phyloP scores from a whole-genome alignment of 2,113 vertebrate genomes.

The Semnornis frantzii region DNA sequence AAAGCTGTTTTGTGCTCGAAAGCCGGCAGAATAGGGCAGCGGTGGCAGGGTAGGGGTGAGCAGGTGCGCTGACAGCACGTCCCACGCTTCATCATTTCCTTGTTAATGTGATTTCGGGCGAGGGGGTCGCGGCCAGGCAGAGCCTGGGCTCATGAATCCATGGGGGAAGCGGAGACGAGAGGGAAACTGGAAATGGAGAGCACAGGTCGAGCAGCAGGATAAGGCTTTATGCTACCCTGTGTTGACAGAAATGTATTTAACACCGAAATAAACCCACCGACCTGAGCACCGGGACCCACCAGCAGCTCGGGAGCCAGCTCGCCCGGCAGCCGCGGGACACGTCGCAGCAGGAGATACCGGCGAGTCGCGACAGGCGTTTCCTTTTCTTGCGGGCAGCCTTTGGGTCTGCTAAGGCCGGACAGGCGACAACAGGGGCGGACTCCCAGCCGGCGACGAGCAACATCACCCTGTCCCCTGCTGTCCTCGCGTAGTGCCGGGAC shows the following conservation, averaged over 20 bases:
- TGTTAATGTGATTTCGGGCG: background rate
- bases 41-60: fast-evolving
- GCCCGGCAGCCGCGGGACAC: background rate
- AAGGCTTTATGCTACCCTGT: background rate
- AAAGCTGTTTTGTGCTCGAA: fast-evolving
- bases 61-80: fast-evolving
- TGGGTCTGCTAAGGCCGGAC: background rate
- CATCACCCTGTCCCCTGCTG: too few relatives aligned
- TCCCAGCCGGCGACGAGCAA: fast-evolving
- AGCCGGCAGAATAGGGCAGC: background rate
- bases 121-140: background rate
- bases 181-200: fast-evolving
- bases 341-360: background rate
- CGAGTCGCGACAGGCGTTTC: background rate
- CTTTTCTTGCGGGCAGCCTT: background rate
- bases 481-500: background rate
- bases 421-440: fast-evolving
- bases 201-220: fast-evolving
- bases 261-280: background rate
- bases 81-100: fast-evolving
- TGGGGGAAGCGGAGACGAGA: background rate
- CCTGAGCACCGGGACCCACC: background rate
- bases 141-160: background rate
- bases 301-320: background rate
- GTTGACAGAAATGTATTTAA: background rate